Evolutionary conservation across 2,113 vertebrate species (phyloP).

Genomic region (Oophaga pumilio): DNA sequence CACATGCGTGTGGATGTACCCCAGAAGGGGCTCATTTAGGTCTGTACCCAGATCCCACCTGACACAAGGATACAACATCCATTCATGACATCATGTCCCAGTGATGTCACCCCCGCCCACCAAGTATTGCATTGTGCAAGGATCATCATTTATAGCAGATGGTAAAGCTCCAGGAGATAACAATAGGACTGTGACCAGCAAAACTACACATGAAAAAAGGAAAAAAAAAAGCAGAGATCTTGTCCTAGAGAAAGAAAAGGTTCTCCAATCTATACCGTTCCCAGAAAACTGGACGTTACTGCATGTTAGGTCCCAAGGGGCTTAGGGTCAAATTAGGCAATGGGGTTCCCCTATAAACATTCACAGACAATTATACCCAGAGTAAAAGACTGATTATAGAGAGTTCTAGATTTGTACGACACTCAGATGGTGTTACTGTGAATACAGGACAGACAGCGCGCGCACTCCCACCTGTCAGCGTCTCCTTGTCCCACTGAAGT

Average conservation of each 20-base stretch:
- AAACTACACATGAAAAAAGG: background rate
- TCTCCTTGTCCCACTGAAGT: conserved; percentile 86
- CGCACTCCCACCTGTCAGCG: conserved; percentile 86
- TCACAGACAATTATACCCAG: background rate
- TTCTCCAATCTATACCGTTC: background rate
- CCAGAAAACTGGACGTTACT: background rate
- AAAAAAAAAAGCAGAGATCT: no score
- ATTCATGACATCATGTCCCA: background rate
- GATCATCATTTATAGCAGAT: background rate
- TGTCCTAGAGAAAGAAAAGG: no score
- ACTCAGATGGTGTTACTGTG: background rate
- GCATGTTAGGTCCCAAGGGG: background rate
- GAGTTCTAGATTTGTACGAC: background rate
- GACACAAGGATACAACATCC: background rate
- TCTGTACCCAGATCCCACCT: background rate
- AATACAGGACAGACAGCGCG: background rate
- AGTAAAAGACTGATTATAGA: background rate
- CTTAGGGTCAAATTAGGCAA: background rate
- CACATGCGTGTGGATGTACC: no score
- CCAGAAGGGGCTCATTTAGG: no score
- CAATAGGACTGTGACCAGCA: no score
- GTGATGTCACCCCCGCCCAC: background rate
- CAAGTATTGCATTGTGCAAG: background rate
- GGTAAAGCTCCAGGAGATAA: no score
- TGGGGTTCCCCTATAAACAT: no score